A percentile compares a stretch with the other conserved stretches of the same genome.
Conservation (phyloP, 2,888 invertebrate species). For the Schizotus pectinicornis region DNA sequence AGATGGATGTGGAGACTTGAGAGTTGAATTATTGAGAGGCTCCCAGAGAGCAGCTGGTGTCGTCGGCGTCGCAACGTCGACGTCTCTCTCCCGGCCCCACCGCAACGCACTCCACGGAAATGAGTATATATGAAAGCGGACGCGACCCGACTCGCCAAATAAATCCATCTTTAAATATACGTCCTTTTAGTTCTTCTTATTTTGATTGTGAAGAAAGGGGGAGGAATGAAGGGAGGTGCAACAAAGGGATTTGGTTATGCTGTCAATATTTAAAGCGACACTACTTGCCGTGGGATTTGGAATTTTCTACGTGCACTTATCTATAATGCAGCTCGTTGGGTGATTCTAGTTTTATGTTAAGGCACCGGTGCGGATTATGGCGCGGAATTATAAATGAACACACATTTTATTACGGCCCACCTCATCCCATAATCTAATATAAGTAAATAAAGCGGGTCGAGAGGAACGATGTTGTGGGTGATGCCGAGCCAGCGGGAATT, state of each 20-base stretch:
- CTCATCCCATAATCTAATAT: no score
- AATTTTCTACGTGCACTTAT: constrained; percentile 23
- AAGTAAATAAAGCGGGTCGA: no score
- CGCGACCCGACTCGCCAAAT: constrained; percentile 44
- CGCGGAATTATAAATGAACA: constrained; percentile 22
- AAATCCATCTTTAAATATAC: constrained; percentile 36
- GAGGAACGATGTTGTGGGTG: no score
- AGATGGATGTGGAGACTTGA: constrained; percentile 27
- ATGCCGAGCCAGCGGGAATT: no score
- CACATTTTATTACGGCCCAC: constrained; percentile 17
- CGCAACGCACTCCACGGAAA: constrained; percentile 42
- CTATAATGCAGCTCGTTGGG: constrained; percentile 20
- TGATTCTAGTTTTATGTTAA: constrained; percentile 26
- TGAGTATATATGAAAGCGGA: constrained; percentile 46
- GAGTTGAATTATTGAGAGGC: constrained; percentile 28
- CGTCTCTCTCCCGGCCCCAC: not conserved
- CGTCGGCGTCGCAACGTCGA: constrained; percentile 11
- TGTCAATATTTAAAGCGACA: constrained; percentile 23
- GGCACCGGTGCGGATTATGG: constrained; percentile 24
- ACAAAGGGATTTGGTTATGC: constrained; percentile 9
- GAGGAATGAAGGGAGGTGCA: no score
- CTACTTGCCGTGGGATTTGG: constrained; percentile 23
- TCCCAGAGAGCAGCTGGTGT: constrained; percentile 29
- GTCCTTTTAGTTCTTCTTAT: constrained; percentile 18
- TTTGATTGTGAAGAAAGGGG: constrained; percentile 18